Conservation (phyloP, 2,797 vertebrate genomes). For the Natrix natrix region DNA sequence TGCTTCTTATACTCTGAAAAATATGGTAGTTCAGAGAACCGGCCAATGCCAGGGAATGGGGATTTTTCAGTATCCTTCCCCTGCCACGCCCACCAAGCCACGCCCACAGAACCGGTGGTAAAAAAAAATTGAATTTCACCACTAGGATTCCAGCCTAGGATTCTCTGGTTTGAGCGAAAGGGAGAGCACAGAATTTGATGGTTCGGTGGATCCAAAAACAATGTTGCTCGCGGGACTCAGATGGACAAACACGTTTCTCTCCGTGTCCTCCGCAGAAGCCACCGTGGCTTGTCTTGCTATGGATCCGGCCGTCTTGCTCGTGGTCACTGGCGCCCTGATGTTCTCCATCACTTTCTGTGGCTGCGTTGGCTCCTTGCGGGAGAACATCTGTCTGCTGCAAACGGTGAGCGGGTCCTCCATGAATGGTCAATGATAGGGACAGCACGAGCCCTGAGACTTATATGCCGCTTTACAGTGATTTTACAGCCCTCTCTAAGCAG, state of each 20-base stretch:
- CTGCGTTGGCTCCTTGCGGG: conserved; percentile 89
- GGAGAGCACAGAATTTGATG: too few species aligned
- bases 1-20: too few species aligned
- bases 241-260: background rate
- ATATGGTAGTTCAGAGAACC: too few species aligned
- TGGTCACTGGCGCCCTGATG: conserved; percentile 86
- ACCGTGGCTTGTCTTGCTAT: conserved; percentile 82
- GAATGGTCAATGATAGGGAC: accelerated
- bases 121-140: too few species aligned
- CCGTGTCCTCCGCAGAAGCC: conserved; percentile 71
- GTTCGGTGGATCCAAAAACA: background rate
- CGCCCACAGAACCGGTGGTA: too few species aligned
- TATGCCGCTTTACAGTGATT: accelerated
- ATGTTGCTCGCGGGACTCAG: accelerated
- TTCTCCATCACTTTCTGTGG: conserved; percentile 96
- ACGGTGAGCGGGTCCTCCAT: conserved; percentile 68
- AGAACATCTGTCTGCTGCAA: conserved; percentile 93
- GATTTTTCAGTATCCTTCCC: too few species aligned
- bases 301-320: conserved; percentile 85
- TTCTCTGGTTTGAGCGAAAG: background rate
- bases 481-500: too few species aligned
- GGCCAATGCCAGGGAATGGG: too few species aligned
- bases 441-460: too few species aligned
- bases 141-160: background rate
- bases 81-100: too few species aligned